Base-by-base conservation (phyloP, 2,113 vertebrate species). In the Cairina moschata region DNA sequence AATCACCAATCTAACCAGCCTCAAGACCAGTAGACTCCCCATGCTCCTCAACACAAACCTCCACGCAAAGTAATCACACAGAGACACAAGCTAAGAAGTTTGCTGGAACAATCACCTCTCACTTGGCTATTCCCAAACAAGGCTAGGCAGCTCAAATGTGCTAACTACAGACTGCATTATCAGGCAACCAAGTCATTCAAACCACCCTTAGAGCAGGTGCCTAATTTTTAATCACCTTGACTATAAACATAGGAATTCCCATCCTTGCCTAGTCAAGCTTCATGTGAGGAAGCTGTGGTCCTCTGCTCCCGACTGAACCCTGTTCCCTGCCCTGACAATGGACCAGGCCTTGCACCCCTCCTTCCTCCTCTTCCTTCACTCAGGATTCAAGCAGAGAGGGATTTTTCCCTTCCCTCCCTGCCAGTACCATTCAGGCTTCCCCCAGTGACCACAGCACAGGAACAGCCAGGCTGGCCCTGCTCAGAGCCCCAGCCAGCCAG, bases 21-120 rank as follows among this genome's bases (percentile, higher is more conserved):
- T 31, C 5, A 16, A 50, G 32, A 56, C 36, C 50, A 42, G 15
- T 0, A 83, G 34, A 28, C 14, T 46, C 1, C 0, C 36, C 36
- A 18, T 0, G 1, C 21, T 46, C 18, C 34, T 48, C 21, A 34
- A 74, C 38, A 59, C 21, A 90, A 86, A 84, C 8, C 38, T 31
- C 54, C 32, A 8, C 22, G 22, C 66, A 76, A 76, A 86, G 48
- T 12, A 44, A 82, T 36, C n/a, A 22, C 40, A 31, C 3, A 18
- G 6, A 62, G 31, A 38, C 11, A 20, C 67, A 54, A 68, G 31
- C 55, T 66, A 56, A 60, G 62, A 82, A 21, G n/a, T 67, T 50
- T 75, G 26, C 36, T 36, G 50, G 79, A 79, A 88, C 17, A 40
- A 46, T 0, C 0, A 28, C 22, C 13, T 6, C 46, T 28, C 32